Percentiles rank a stretch among this genome's conserved stretches.
Evolutionary conservation across 2,113 vertebrate species (phyloP).

Genomic region (Paracanthobrama guichenoti): DNA sequence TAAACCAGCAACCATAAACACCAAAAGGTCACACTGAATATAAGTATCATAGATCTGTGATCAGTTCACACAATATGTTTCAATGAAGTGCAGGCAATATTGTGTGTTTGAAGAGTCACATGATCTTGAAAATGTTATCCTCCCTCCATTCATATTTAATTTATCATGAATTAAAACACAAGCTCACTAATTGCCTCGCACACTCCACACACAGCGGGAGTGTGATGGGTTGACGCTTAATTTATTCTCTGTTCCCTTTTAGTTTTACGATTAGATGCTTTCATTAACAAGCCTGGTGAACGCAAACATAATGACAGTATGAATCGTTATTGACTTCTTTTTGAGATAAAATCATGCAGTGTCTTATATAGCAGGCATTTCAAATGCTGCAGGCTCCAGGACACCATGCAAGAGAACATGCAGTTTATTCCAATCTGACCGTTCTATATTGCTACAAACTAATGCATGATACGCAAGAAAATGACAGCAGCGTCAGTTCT

Average conservation of each 20-base stretch:
- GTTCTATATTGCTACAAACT: neutral
- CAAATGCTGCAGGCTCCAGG: neutral
- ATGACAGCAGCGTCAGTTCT: neutral
- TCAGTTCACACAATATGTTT: neutral
- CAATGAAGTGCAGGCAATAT: neutral
- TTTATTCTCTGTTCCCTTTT: constrained; percentile 40
- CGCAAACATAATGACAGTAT: constrained; percentile 19
- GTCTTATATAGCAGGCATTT: neutral
- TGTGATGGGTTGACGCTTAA: constrained; percentile 32
- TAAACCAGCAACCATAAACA: neutral
- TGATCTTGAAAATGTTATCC: constrained; percentile 41
- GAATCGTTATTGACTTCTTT: neutral
- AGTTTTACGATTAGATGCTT: constrained; percentile 40
- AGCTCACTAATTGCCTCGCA: constrained; percentile 55
- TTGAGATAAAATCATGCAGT: constrained; percentile 2
- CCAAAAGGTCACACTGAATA: neutral
- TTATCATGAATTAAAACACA: constrained; percentile 56
- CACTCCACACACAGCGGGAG: constrained; percentile 40
- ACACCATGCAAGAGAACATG: constrained; percentile 2
- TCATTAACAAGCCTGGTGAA: constrained; percentile 41
- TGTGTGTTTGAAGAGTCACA: constrained; percentile 5
- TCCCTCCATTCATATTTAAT: constrained; percentile 67
- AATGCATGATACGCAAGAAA: neutral
- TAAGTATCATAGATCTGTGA: neutral
- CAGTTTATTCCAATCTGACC: neutral